These are phyloP conservation scores for Menidia menidia DNA, from an alignment of 2,797 vertebrate species.

Conservation along the genomic window DNA sequence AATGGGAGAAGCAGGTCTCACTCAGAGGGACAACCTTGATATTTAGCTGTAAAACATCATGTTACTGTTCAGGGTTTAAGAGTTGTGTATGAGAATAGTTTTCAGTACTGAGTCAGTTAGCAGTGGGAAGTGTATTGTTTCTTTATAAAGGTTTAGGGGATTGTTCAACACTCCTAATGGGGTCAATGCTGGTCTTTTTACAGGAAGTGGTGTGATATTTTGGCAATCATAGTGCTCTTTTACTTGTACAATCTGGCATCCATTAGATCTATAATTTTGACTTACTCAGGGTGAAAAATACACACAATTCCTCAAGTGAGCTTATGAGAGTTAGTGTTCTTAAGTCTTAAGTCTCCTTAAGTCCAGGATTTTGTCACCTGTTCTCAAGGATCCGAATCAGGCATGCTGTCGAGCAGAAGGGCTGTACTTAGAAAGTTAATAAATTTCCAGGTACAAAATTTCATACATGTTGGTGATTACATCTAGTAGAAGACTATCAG, in stretches of 20 bases:
- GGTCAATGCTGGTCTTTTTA: constrained; percentile 18
- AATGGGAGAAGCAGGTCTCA: constrained; percentile 11
- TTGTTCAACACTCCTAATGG: constrained; percentile 52
- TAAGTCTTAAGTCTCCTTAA: constrained; percentile 66
- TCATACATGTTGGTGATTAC: not conserved
- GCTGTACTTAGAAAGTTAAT: constrained; percentile 45
- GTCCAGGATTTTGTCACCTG: constrained; percentile 67
- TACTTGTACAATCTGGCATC: constrained; percentile 2
- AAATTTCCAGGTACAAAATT: constrained; percentile 20
- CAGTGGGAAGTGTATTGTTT: constrained; percentile 45
- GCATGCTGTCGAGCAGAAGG: constrained; percentile 34
- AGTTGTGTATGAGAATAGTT: constrained; percentile 13
- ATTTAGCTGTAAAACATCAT: constrained; percentile 43
- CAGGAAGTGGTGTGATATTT: constrained; percentile 25
- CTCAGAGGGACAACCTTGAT: constrained; percentile 15
- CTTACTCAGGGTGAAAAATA: constrained; percentile 45
- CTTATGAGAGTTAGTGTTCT: constrained; percentile 56
- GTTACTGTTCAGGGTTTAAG: constrained; percentile 25
- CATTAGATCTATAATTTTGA: constrained; percentile 18
- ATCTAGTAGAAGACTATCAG: constrained; percentile 6
- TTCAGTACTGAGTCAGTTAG: constrained; percentile 39
- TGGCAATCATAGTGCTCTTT: constrained; percentile 9
- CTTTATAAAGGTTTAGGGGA: constrained; percentile 32
- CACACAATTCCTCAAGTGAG: constrained; percentile 24
- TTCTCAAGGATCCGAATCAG: constrained; percentile 51